These are phyloP conservation scores for Bombus ignitus DNA, from an alignment of 1,140 invertebrate genomes.

Conservation along the genomic window DNA sequence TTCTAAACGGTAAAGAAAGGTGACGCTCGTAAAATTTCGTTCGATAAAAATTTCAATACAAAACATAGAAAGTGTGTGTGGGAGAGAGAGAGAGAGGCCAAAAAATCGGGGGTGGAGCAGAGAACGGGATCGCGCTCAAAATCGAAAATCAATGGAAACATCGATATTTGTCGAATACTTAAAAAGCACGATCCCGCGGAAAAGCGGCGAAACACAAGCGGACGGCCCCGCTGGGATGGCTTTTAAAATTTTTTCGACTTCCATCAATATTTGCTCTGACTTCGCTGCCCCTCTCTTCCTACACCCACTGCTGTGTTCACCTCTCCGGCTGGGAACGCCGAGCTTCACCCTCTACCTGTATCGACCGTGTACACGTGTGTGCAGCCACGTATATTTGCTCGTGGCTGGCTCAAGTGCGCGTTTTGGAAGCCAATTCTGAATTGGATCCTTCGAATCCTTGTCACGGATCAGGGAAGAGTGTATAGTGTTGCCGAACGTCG, in stretches of 20 bases:
- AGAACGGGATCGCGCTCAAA: not conserved
- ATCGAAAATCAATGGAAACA: conserved; percentile 39
- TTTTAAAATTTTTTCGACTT: conserved; percentile 69
- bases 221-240: conserved; percentile 23
- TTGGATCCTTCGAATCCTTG: conserved; percentile 44
- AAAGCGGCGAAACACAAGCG: conserved; percentile 47
- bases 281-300: conserved; percentile 24
- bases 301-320: conserved; percentile 12
- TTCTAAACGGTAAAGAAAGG: not conserved
- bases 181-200: conserved; percentile 35
- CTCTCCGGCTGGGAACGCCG: conserved; percentile 37
- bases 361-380: conserved; percentile 54
- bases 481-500: conserved; percentile 68
- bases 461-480: conserved; percentile 51
- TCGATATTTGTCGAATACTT: conserved; percentile 53
- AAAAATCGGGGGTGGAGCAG: not conserved
- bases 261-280: conserved; percentile 65
- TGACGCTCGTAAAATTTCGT: not conserved
- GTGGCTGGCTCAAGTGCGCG: conserved; percentile 50
- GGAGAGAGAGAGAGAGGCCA: not conserved
- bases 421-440: conserved; percentile 58
- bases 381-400: conserved; percentile 44
- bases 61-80: not conserved
- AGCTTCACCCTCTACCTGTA: conserved; percentile 45
- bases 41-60: conserved; percentile 1